phyloP scores from a whole-genome alignment of 2,888 invertebrate species.

The Neoscelio sp. region DNA sequence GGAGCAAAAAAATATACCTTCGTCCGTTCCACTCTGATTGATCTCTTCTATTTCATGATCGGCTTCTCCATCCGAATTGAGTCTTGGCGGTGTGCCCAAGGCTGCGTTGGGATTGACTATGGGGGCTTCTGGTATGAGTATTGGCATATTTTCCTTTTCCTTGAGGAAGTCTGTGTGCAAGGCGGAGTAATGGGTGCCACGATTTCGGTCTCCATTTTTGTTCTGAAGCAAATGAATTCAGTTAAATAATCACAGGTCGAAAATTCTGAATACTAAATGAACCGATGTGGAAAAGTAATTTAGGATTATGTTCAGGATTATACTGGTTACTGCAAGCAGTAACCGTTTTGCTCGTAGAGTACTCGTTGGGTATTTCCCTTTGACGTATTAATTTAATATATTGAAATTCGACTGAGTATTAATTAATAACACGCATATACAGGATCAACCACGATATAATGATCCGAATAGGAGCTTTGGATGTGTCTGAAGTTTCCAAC shows the following conservation, averaged over 20 bases:
- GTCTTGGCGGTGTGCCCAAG: conserved; percentile 81
- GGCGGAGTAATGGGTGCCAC: conserved; percentile 70
- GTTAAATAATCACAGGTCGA: no score
- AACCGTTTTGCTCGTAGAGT: no score
- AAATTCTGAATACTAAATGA: no score
- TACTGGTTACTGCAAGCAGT: no score
- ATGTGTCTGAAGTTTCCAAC: no score
- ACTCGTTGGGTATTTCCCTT: no score
- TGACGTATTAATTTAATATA: no score
- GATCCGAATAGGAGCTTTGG: no score
- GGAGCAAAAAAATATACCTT: conserved; percentile 71
- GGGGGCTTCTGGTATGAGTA: conserved; percentile 81
- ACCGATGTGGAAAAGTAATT: no score
- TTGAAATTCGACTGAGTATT: no score
- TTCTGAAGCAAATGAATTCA: conserved; percentile 26
- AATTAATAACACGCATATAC: no score
- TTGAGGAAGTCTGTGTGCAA: conserved; percentile 76
- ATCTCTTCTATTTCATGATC: conserved; percentile 80
- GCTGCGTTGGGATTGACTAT: conserved; percentile 82
- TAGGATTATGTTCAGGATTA: background rate
- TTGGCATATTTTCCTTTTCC: conserved; percentile 79
- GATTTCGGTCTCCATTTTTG: conserved; percentile 59
- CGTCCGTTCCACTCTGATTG: conserved; percentile 78
- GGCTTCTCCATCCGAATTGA: conserved; percentile 80
- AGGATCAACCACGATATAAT: no score